Percentiles rank a stretch among this genome's conserved stretches.
These are phyloP conservation scores for Gallinago stenura DNA, from an alignment of 2,797 vertebrate genomes.

Conservation along the genomic window DNA sequence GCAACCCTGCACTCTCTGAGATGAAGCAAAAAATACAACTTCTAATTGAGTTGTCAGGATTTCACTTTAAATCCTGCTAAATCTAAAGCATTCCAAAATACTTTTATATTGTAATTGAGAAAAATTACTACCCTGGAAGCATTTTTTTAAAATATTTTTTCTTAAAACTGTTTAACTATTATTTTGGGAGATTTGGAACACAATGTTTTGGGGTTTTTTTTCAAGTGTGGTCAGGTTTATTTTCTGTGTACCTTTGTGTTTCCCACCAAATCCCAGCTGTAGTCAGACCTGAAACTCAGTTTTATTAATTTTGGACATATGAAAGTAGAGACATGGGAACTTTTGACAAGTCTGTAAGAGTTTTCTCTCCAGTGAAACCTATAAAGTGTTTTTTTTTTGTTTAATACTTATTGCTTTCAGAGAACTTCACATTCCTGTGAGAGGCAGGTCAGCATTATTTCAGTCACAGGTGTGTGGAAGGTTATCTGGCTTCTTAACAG, in stretches of 20 bases:
- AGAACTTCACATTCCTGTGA: not conserved
- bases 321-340: not conserved
- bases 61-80: not conserved
- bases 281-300: not conserved
- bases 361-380: not conserved
- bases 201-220: not conserved
- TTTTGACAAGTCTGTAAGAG: not conserved
- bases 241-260: not conserved
- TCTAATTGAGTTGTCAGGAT: not conserved
- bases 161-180: not conserved
- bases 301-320: not conserved
- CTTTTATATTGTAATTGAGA: accelerated
- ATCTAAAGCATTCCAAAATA: not conserved
- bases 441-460: not conserved
- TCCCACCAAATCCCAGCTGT: not conserved
- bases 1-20: not conserved
- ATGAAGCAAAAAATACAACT: not conserved
- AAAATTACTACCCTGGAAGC: not conserved
- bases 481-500: not conserved
- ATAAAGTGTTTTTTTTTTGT: not conserved
- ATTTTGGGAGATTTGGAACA: not conserved
- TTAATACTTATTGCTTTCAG: not conserved
- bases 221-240: not conserved
- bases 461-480: not conserved
- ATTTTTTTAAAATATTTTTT: not conserved